phyloP scores from a whole-genome alignment of 1,140 invertebrate species.

The Apis laboriosa region DNA sequence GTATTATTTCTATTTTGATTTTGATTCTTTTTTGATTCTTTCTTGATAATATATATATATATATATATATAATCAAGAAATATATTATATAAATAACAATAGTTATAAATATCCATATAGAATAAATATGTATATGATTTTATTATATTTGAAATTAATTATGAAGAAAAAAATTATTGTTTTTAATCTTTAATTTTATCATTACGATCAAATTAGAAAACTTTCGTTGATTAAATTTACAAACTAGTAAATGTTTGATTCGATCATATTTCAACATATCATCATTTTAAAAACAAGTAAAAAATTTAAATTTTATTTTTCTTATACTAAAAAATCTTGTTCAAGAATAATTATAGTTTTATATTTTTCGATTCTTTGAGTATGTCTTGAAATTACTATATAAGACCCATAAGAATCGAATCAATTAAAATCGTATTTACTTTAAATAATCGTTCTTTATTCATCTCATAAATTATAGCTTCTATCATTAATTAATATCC shows the following conservation, averaged over 20 bases:
- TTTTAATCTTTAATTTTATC: background rate
- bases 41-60: background rate
- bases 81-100: background rate
- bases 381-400: background rate
- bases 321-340: background rate
- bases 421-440: constrained; percentile 31
- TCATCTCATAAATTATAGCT: background rate
- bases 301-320: background rate
- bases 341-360: background rate
- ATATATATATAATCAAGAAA: too few species aligned
- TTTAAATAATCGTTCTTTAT: background rate
- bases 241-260: background rate
- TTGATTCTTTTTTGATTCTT: background rate
- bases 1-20: background rate
- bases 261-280: background rate
- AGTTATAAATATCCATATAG: too few species aligned
- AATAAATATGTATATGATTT: background rate
- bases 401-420: background rate
- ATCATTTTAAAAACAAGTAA: background rate
- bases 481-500: background rate
- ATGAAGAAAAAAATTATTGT: background rate
- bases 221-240: background rate
- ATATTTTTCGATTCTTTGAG: background rate
- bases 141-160: background rate
- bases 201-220: background rate